Evolutionary conservation across 2,797 vertebrate genomes (phyloP).

Genomic region (Falco naumanni): DNA sequence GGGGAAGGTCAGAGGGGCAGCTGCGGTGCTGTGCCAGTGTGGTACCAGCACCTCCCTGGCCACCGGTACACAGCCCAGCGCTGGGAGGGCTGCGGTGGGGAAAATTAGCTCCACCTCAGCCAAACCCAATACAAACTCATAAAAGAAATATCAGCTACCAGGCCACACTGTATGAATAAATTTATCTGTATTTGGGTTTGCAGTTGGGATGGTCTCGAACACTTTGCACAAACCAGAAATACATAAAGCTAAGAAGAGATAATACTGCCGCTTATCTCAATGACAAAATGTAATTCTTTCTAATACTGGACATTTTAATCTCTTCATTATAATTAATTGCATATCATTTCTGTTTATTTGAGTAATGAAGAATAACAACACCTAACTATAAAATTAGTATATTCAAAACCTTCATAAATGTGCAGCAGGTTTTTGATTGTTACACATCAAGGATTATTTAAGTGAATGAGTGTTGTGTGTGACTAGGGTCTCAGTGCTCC

Average conservation of each 20-base stretch:
- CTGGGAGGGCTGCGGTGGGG: background rate
- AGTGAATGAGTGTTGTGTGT: background rate
- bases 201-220: background rate
- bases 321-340: background rate
- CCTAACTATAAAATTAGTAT: background rate
- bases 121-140: background rate
- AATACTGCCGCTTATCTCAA: background rate
- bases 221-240: background rate
- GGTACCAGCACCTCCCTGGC: background rate
- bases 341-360: background rate
- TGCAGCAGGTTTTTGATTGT: background rate
- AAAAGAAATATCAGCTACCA: background rate
- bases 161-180: background rate
- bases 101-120: background rate
- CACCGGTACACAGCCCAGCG: background rate
- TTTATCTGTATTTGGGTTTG: background rate
- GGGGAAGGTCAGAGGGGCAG: background rate
- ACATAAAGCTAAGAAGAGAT: background rate
- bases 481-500: background rate
- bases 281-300: background rate
- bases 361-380: background rate
- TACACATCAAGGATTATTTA: background rate
- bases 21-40: no score
- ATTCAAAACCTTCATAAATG: background rate
- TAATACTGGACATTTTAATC: background rate